These are phyloP conservation scores for Euphonia xanthogaster DNA, from an alignment of 2,797 vertebrate genomes.

Conservation along the genomic window DNA sequence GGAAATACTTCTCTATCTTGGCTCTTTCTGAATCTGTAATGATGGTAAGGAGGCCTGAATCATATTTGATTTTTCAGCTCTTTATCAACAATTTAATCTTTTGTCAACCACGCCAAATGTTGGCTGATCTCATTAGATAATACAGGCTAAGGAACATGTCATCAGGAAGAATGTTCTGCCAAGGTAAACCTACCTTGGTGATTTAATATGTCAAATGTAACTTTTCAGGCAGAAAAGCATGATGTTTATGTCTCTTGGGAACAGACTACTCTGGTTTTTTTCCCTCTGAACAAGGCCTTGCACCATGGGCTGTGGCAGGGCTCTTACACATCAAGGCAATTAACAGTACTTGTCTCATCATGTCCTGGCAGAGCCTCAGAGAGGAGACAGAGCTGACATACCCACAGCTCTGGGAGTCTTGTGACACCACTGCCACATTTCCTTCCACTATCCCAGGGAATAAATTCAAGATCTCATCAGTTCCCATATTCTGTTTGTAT, in stretches of 20 bases:
- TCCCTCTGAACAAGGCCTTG: not conserved
- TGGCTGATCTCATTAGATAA: not conserved
- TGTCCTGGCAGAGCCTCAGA: not conserved
- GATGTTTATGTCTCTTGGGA: not conserved
- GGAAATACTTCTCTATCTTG: not conserved
- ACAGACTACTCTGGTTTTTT: not conserved
- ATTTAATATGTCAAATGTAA: not conserved
- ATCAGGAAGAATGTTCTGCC: not conserved
- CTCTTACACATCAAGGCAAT: not conserved
- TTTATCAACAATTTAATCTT: not conserved
- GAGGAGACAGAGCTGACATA: not conserved
- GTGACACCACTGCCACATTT: not conserved
- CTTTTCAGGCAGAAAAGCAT: not conserved
- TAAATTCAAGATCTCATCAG: not conserved
- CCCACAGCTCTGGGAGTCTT: not conserved
- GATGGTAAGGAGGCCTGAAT: not conserved
- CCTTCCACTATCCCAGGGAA: not conserved
- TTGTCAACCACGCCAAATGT: not conserved
- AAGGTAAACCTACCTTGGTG: slow-evolving; percentile 1
- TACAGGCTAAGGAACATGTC: not conserved
- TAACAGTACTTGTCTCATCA: slow-evolving; percentile 4
- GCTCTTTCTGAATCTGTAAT: not conserved
- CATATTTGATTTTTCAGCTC: not conserved
- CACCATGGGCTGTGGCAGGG: not conserved
- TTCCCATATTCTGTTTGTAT: not conserved